These are phyloP conservation scores for Gorsachius magnificus DNA, from an alignment of 2,797 vertebrate species.

Conservation along the genomic window DNA sequence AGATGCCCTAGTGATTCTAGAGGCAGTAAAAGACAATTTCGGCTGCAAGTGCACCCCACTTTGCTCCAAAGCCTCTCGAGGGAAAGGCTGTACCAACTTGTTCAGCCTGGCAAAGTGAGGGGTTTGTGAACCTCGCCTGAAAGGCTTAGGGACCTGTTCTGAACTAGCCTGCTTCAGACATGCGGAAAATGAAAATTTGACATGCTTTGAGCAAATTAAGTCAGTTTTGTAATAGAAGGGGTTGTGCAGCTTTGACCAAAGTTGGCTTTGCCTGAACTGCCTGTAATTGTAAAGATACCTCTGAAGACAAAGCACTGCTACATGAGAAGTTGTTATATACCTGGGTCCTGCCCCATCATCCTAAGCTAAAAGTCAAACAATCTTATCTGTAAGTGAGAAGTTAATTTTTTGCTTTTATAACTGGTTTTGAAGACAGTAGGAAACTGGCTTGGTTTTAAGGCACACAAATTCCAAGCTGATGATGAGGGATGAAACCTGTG, in stretches of 20 bases:
- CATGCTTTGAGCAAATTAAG: background rate
- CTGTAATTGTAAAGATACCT: background rate
- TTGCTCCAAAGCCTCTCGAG: rapidly evolving
- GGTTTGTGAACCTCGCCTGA: background rate
- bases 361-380: background rate
- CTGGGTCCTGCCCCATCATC: background rate
- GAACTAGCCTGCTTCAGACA: background rate
- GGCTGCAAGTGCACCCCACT: background rate
- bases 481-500: background rate
- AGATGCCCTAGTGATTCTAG: rapidly evolving
- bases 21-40: rapidly evolving
- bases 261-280: background rate
- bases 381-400: background rate
- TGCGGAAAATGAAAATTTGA: background rate
- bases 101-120: background rate
- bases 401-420: background rate
- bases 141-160: background rate
- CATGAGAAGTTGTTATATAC: background rate
- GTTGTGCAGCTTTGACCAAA: background rate
- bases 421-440: background rate
- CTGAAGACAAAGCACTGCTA: background rate
- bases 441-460: background rate
- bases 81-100: background rate
- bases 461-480: background rate
- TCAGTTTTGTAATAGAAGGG: background rate